phyloP scores from a whole-genome alignment of 2,888 invertebrate genomes.

The Bugula neritina region DNA sequence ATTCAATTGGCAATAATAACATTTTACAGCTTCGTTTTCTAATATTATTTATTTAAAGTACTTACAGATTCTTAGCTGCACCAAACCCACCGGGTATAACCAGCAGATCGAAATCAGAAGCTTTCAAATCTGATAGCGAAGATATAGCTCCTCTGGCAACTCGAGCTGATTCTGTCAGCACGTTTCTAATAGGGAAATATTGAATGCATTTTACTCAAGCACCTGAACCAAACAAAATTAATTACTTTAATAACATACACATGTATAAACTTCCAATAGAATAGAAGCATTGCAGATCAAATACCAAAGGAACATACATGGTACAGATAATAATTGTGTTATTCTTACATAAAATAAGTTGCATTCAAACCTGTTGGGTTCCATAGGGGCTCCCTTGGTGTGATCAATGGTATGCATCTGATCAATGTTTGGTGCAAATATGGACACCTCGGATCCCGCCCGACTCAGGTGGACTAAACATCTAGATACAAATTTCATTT shows the following conservation, averaged over 20 bases:
- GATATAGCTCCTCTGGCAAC: conserved; percentile 55
- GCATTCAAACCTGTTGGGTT: conserved; percentile 30
- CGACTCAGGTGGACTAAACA: conserved; percentile 54
- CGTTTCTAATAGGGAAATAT: conserved; percentile 50
- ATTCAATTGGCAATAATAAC: too few species aligned
- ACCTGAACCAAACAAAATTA: too few species aligned
- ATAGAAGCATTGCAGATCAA: too few species aligned
- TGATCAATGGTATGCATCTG: conserved; percentile 57
- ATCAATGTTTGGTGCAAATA: conserved; percentile 55
- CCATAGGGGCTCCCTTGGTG: conserved; percentile 49
- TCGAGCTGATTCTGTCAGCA: conserved; percentile 58
- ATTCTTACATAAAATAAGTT: too few species aligned
- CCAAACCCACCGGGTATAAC: conserved; percentile 62
- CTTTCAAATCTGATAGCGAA: conserved; percentile 52
- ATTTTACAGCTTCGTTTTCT: too few species aligned
- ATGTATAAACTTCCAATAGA: too few species aligned
- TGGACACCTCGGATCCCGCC: conserved; percentile 49
- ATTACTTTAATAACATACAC: too few species aligned
- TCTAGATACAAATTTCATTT: conserved; percentile 31
- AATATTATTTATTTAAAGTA: conserved; percentile 13
- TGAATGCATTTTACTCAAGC: background rate
- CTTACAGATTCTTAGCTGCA: conserved; percentile 59
- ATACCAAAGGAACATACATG: too few species aligned
- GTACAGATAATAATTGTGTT: too few species aligned
- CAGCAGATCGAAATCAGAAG: conserved; percentile 55